Percentiles rank a stretch among this genome's conserved stretches.
Evolutionary conservation across 64 coral and sea anemone genomes (phyloP).

Genomic region (Hydrozoanthus tunicans): DNA sequence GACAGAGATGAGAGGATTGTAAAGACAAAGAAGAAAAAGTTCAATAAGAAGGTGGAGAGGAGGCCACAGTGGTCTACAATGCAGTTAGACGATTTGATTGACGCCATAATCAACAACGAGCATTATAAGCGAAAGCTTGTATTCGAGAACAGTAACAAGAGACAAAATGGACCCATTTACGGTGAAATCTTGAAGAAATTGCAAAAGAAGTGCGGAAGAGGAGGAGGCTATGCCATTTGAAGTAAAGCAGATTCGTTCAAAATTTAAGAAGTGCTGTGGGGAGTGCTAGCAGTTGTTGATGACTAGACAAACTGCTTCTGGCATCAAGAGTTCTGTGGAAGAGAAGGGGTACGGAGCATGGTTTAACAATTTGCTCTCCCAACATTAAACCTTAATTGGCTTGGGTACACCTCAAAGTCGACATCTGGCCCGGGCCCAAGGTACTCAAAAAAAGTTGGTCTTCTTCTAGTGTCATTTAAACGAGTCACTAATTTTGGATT

Average conservation of each 20-base stretch:
- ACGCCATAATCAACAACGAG: not conserved
- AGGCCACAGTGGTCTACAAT: not conserved
- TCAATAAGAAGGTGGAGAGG: constrained; percentile 17
- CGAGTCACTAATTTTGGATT: too few relatives aligned
- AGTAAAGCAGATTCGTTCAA: constrained; percentile 18
- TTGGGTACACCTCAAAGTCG: too few relatives aligned
- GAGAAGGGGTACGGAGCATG: not conserved
- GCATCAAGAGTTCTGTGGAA: constrained; percentile 25
- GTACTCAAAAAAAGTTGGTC: too few relatives aligned
- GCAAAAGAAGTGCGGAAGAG: not conserved
- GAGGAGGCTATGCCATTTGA: constrained; percentile 1
- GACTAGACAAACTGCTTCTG: constrained; percentile 27
- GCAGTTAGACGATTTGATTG: not conserved
- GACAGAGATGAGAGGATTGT: not conserved
- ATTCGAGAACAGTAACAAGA: constrained; percentile 28
- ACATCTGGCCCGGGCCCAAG: too few relatives aligned
- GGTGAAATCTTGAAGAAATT: not conserved
- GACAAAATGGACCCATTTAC: constrained; percentile 20
- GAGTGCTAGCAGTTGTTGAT: not conserved
- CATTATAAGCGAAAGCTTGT: not conserved
- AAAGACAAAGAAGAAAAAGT: not conserved
- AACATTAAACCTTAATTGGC: too few relatives aligned
- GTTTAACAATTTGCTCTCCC: constrained; percentile 7
- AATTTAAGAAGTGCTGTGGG: constrained; percentile 30
- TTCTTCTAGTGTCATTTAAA: too few relatives aligned